These are phyloP conservation scores for Leptopilina myrica DNA, from an alignment of 2,888 invertebrate genomes.

Conservation along the genomic window DNA sequence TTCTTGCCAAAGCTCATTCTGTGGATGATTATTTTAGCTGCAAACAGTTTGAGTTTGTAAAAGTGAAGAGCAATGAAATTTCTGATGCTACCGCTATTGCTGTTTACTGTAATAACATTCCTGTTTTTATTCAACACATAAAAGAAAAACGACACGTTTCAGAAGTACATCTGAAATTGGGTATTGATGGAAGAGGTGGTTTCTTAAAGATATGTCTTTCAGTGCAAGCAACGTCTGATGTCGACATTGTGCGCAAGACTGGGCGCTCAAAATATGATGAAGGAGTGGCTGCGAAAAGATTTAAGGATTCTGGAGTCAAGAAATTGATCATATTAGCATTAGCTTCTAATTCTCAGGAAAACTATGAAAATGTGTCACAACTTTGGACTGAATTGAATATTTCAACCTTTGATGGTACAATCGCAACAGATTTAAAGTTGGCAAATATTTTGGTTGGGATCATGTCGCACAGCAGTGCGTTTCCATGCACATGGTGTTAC, in stretches of 20 bases:
- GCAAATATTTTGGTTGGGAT: slow-evolving; percentile 37
- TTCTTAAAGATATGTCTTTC: slow-evolving; percentile 32
- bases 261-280: slow-evolving; percentile 23
- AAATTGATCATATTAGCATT: slow-evolving; percentile 34
- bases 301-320: slow-evolving; percentile 41
- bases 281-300: slow-evolving; percentile 27
- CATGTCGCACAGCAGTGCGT: slow-evolving; percentile 40
- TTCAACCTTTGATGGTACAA: slow-evolving; percentile 31
- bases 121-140: slow-evolving; percentile 35
- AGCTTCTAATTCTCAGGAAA: slow-evolving; percentile 38
- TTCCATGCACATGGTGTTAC: slow-evolving; percentile 43
- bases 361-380: slow-evolving; percentile 45
- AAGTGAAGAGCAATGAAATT: slow-evolving; percentile 27
- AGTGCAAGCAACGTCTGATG: slow-evolving; percentile 37
- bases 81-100: slow-evolving; percentile 19
- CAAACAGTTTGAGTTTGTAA: slow-evolving; percentile 36
- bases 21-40: slow-evolving; percentile 38
- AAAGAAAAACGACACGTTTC: slow-evolving; percentile 32
- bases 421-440: slow-evolving; percentile 12
- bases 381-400: slow-evolving; percentile 40
- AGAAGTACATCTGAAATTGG: slow-evolving; percentile 31
- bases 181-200: slow-evolving; percentile 32
- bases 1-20: slow-evolving; percentile 28
- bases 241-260: not conserved
- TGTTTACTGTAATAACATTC: slow-evolving; percentile 35